Evolutionary conservation across 2,797 vertebrate species (phyloP).

Genomic region (Scolopax bukidnonensis): DNA sequence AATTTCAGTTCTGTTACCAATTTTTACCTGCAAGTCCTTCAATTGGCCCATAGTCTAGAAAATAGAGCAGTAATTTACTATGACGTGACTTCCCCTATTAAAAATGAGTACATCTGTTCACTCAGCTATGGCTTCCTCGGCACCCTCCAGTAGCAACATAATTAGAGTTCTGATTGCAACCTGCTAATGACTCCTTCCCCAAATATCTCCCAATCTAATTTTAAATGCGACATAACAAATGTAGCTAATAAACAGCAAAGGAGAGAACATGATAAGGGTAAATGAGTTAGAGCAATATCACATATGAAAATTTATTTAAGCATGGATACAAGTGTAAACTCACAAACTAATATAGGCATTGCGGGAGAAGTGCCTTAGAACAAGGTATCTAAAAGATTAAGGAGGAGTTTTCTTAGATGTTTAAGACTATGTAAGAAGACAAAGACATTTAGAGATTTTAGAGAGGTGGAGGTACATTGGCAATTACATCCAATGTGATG

Average conservation of each 20-base stretch:
- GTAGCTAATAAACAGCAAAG: conserved; percentile 40
- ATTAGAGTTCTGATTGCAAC: conserved; percentile 63
- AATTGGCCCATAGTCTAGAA: not conserved
- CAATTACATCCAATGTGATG: not conserved
- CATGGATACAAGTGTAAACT: not conserved
- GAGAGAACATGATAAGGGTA: conserved; percentile 7
- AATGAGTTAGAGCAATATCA: not conserved
- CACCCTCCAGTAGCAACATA: conserved; percentile 43
- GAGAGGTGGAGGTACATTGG: not conserved
- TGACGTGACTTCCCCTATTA: conserved; percentile 36
- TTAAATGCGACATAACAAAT: conserved; percentile 48
- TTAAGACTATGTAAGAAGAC: not conserved
- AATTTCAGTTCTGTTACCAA: conserved; percentile 3
- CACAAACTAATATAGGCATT: not conserved
- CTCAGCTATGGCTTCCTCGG: conserved; percentile 38
- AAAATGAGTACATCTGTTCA: conserved; percentile 51
- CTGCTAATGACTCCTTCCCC: conserved; percentile 48
- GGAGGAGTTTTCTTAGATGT: not conserved
- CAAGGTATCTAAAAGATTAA: not conserved
- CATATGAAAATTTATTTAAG: conserved; percentile 1
- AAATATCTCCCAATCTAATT: conserved; percentile 59
- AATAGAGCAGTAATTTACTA: conserved; percentile 32
- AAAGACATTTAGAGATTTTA: not conserved
- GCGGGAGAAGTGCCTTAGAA: not conserved
- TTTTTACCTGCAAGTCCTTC: conserved; percentile 44